Percentiles rank a stretch among this genome's conserved stretches.
Conservation (phyloP, 2,113 vertebrate genomes). For the Melanostigma gelatinosum region DNA sequence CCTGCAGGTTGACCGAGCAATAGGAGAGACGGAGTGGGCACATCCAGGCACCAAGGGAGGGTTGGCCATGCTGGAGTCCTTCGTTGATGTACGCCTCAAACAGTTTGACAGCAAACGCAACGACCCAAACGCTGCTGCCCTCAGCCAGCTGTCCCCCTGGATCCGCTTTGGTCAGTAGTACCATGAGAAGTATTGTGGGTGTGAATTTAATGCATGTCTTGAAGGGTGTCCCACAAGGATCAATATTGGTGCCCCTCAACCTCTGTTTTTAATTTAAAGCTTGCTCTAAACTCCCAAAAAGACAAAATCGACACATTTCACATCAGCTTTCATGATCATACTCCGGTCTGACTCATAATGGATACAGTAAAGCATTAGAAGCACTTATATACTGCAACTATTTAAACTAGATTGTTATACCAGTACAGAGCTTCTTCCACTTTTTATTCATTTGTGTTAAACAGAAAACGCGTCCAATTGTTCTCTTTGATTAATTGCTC, state of each 20-base stretch:
- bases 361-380: neutral
- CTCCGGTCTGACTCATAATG: neutral
- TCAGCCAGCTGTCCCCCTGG: constrained; percentile 93
- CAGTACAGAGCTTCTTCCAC: neutral
- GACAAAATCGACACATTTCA: neutral
- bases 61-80: constrained; percentile 85
- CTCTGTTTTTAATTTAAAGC: neutral
- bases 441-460: neutral
- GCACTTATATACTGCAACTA: neutral
- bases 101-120: constrained; percentile 84
- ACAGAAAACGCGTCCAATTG: neutral
- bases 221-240: neutral
- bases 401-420: neutral
- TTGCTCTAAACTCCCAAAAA: neutral
- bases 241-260: neutral
- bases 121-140: constrained; percentile 84
- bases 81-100: constrained; percentile 83
- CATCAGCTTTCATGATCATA: neutral
- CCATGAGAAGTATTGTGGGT: neutral
- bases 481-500: neutral
- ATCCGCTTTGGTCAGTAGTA: constrained; percentile 87
- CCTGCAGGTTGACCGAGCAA: constrained; percentile 83
- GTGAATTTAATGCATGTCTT: neutral
- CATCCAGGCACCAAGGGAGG: constrained; percentile 82
- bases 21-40: constrained; percentile 87